Base-by-base conservation (phyloP, 2,888 invertebrate species). In the Scaptomyza cyrtandrae region DNA sequence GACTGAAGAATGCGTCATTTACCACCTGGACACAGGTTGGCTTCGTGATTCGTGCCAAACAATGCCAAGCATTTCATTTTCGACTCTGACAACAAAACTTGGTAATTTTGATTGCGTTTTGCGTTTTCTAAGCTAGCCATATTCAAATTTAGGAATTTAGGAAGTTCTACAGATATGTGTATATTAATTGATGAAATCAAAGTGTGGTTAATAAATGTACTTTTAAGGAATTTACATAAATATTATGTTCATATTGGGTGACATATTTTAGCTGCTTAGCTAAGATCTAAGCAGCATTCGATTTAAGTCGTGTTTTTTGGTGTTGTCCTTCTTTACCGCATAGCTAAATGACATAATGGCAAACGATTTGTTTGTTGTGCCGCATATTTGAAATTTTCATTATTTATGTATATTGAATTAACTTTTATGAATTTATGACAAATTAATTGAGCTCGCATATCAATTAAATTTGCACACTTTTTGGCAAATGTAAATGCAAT, bases 21-120 rank as follows among this genome's bases (percentile, higher is more conserved):
- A 37, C 16, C 35, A 27, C 48, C 52, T 48, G 63, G 27, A 7
- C 50, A 43, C 24, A 4, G 10, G 6, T 49, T 37, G 29, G 24
- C 10, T 27, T 9, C 6, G 29, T 37, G 29, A 14, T 52, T 16
- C 50, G 45, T 46, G 37, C 14, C n/a, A 35, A 58, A 58, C 63
- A 70, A 67, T 58, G 62, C 49, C 44, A 65, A 65, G 48, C 52
- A 81, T 86, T 82, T 59, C 54, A 31, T 19, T n/a, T 54, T 45
- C 46, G 43, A 19, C 11, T 45, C 29, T 43, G 39, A 43, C 62
- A 65, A 57, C 50, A 79, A 65, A 68, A 65, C 61, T 55, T 46
- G 56, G 56, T 59, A 73, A 86, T 66, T 82, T 83, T 80, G 86
- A 79, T 86, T 80, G 71, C 67, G 58, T 16, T 55, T 76, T 76